Percentiles rank a stretch among this genome's conserved stretches.
phyloP scores from a whole-genome alignment of 2,113 vertebrate genomes.

The Passer montanus region DNA sequence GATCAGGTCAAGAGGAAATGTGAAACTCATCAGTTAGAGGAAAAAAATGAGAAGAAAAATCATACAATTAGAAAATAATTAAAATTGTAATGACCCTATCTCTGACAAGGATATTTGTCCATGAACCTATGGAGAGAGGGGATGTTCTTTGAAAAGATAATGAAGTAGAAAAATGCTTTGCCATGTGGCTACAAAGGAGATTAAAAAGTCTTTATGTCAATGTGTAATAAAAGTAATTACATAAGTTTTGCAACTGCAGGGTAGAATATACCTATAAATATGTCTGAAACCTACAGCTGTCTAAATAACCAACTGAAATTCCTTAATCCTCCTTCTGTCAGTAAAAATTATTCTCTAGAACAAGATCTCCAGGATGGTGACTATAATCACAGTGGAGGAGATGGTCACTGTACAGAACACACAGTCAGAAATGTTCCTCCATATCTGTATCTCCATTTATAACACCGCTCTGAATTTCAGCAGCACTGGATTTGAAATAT shows the following conservation, averaged over 20 bases:
- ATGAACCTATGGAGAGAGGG: neutral
- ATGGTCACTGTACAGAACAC: neutral
- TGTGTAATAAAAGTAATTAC: neutral
- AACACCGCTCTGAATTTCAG: neutral
- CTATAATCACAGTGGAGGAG: neutral
- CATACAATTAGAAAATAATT: conserved; percentile 27
- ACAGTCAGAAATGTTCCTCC: neutral
- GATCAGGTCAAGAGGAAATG: conserved; percentile 18
- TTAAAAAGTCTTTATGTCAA: neutral
- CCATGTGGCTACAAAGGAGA: neutral
- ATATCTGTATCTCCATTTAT: neutral
- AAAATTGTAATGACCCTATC: conserved; percentile 8
- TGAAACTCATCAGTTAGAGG: neutral
- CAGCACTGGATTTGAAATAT: neutral
- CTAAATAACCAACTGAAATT: neutral
- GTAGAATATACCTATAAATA: neutral
- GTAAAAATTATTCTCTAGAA: neutral
- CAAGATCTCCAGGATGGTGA: neutral
- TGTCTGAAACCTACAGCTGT: neutral
- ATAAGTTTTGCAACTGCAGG: neutral
- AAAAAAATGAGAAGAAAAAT: neutral
- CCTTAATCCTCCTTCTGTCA: neutral
- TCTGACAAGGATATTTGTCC: neutral
- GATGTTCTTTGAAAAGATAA: conserved; percentile 3
- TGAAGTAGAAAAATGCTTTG: neutral